Conservation (phyloP, 35 echinoderm and acorn worm genomes). For the Hemicentrotus pulcherrimus region DNA sequence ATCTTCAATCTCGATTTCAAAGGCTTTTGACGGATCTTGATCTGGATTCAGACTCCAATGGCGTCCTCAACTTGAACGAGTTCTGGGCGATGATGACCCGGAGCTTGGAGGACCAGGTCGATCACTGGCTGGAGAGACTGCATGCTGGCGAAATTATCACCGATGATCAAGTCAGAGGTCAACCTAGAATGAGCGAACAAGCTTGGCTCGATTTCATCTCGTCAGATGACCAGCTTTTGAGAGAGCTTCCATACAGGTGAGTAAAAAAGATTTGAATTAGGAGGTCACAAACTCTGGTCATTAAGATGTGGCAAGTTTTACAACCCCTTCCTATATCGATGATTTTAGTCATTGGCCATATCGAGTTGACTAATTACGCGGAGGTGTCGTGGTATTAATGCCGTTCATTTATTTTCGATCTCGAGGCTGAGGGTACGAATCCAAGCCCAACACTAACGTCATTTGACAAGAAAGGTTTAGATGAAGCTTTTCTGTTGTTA, state of each 20-base stretch:
- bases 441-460: too few species aligned
- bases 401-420: too few species aligned
- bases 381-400: too few species aligned
- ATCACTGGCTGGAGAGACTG: background rate
- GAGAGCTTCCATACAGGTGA: conserved; percentile 16
- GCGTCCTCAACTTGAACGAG: background rate
- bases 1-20: background rate
- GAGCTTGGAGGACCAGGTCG: background rate
- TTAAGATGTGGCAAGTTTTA: too few species aligned
- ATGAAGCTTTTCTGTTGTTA: too few species aligned
- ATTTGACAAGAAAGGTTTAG: too few species aligned
- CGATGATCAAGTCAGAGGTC: background rate
- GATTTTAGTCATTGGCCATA: too few species aligned
- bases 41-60: background rate
- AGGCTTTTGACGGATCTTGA: background rate
- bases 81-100: background rate
- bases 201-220: background rate
- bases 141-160: background rate
- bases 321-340: too few species aligned
- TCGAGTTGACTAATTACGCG: too few species aligned
- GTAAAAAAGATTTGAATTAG: too few species aligned
- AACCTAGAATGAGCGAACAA: background rate
- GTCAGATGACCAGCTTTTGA: background rate
- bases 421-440: too few species aligned
- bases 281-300: too few species aligned